Percentiles rank a stretch among this genome's conserved stretches.
Conservation (phyloP, 2,113 vertebrate species). For the Reinhardtius hippoglossoides region DNA sequence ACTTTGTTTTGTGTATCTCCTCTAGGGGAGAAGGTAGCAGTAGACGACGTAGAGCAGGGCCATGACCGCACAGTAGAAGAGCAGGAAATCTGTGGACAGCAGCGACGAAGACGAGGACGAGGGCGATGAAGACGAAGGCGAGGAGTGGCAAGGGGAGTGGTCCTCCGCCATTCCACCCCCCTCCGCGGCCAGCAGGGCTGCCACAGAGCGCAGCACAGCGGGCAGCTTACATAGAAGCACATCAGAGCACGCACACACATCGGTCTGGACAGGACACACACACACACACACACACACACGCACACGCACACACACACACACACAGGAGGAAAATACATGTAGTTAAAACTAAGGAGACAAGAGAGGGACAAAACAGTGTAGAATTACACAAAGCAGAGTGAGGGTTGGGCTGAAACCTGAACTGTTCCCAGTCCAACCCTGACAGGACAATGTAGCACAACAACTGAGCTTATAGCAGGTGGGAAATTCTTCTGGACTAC, state of each 20-base stretch:
- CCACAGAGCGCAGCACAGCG: conserved; percentile 83
- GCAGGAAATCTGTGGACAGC: conserved; percentile 86
- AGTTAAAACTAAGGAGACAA: conserved; percentile 24
- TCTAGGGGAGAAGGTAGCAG: conserved; percentile 76
- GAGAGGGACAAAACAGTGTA: neutral
- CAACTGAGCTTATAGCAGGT: conserved; percentile 21
- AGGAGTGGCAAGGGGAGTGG: neutral
- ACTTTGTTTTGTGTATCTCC: neutral
- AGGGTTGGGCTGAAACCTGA: conserved; percentile 17
- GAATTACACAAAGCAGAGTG: conserved; percentile 16
- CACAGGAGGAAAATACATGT: conserved; percentile 62
- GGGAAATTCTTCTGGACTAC: neutral
- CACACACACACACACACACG: conserved; percentile 40
- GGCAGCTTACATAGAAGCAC: conserved; percentile 86
- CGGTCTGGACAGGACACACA: conserved; percentile 76
- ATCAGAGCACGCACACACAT: conserved; percentile 86
- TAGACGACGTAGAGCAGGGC: conserved; percentile 85
- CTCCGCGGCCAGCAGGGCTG: conserved; percentile 77
- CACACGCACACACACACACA: conserved; percentile 72
- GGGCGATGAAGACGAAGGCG: conserved; percentile 31
- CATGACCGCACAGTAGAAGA: conserved; percentile 89
- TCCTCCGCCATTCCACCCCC: conserved; percentile 55
- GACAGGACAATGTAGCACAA: conserved; percentile 15
- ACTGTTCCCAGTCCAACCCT: conserved; percentile 21
- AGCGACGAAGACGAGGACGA: conserved; percentile 66